These are phyloP conservation scores for Rhopalosiphum maidis DNA, from an alignment of 1,140 invertebrate genomes.

Conservation along the genomic window DNA sequence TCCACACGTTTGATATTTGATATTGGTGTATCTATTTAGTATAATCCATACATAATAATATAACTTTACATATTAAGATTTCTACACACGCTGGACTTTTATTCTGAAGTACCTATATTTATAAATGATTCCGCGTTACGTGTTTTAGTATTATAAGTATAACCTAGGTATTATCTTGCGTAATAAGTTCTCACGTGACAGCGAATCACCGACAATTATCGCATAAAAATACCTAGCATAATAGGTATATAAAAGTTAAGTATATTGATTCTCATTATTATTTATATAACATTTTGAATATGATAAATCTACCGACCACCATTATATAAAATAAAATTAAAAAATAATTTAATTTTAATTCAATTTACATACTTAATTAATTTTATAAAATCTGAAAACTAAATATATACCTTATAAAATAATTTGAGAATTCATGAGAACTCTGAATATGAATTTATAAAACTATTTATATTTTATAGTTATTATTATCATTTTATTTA, in stretches of 20 bases:
- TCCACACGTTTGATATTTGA: no score
- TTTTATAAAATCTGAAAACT: not conserved
- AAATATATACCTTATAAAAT: not conserved
- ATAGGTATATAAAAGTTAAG: not conserved
- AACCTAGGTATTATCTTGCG: not conserved
- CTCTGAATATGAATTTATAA: not conserved
- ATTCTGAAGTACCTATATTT: no score
- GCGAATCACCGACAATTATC: not conserved
- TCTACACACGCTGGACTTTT: no score
- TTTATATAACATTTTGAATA: not conserved
- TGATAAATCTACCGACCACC: not conserved
- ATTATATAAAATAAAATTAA: not conserved
- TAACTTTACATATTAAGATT: no score
- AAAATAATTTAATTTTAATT: not conserved
- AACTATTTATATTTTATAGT: not conserved
- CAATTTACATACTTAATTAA: not conserved
- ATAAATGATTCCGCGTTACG: no score
- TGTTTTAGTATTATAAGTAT: no score
- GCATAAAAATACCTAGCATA: not conserved
- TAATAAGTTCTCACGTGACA: slow-evolving; percentile 8
- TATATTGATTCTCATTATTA: not conserved
- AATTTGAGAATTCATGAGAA: not conserved
- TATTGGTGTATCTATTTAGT: no score
- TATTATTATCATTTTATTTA: not conserved
- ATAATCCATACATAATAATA: no score